phyloP scores from a whole-genome alignment of 2,113 vertebrate species.

The Calidris pygmaea region DNA sequence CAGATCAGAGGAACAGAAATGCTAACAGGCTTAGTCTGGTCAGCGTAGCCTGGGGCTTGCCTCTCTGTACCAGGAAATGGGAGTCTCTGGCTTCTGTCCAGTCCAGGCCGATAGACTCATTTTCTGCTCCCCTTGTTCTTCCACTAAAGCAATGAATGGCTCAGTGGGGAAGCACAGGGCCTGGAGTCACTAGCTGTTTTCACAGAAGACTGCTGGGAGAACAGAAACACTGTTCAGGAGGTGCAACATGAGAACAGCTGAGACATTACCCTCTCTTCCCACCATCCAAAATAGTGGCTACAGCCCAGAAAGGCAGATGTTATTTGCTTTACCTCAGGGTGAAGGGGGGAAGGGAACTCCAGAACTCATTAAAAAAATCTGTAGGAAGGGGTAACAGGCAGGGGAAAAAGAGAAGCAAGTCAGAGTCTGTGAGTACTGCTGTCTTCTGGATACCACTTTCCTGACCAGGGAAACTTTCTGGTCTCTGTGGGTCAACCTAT shows the following conservation, averaged over 20 bases:
- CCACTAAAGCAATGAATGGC: constrained; percentile 21
- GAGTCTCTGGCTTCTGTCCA: constrained; percentile 28
- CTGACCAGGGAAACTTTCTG: neutral
- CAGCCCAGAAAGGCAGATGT: neutral
- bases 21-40: constrained; percentile 41
- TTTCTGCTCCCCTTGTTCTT: constrained; percentile 37
- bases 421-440: neutral
- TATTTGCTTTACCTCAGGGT: neutral
- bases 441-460: neutral
- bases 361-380: neutral
- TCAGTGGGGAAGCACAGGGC: constrained; percentile 34
- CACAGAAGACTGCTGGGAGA: constrained; percentile 22
- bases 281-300: neutral
- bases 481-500: neutral
- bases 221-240: constrained; percentile 9
- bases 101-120: neutral
- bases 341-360: neutral
- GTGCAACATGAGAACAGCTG: constrained; percentile 19
- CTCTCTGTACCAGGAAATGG: constrained; percentile 36
- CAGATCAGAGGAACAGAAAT: constrained; percentile 48
- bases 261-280: neutral
- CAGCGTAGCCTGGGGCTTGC: constrained; percentile 22
- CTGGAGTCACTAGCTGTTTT: constrained; percentile 32
- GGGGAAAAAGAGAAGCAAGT: neutral
- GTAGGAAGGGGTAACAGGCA: neutral